Evolutionary conservation across 2,113 vertebrate species (phyloP).

Genomic region (Nasalis larvatus): DNA sequence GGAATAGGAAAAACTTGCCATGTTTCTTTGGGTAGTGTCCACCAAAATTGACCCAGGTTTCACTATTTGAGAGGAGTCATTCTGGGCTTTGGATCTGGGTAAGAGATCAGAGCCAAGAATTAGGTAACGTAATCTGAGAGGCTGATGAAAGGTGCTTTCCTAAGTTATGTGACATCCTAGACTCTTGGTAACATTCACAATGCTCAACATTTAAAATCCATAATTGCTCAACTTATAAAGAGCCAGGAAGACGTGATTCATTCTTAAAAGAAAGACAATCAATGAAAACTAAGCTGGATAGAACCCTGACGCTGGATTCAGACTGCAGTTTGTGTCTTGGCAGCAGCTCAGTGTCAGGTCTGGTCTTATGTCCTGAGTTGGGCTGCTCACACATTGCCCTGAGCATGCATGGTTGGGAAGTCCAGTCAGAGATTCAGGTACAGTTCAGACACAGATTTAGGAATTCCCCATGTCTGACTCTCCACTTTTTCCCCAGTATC

Average conservation of each 20-base stretch:
- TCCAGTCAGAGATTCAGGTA: not conserved
- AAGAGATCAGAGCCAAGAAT: not conserved
- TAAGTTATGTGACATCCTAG: not conserved
- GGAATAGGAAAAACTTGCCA: slow-evolving; percentile 34
- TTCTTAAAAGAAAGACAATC: not conserved
- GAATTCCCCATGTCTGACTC: not conserved
- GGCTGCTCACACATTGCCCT: not conserved
- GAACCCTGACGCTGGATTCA: not conserved
- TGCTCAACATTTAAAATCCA: not conserved
- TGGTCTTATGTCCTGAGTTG: not conserved
- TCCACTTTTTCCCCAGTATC: not conserved
- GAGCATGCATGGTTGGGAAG: not conserved
- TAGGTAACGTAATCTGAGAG: not conserved
- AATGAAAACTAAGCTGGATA: not conserved
- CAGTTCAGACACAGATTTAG: not conserved
- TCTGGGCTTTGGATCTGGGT: slow-evolving; percentile 60
- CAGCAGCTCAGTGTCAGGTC: not conserved
- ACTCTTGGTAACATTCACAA: not conserved
- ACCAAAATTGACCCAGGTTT: slow-evolving; percentile 35
- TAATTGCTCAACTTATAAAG: not conserved
- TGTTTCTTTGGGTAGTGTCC: slow-evolving; percentile 44
- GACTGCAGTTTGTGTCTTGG: not conserved
- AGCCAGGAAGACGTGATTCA: not conserved
- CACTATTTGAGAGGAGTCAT: not conserved
- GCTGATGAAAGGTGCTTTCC: not conserved